Base-by-base conservation (phyloP, 2,113 vertebrate species). In the Lampris megalopsis region DNA sequence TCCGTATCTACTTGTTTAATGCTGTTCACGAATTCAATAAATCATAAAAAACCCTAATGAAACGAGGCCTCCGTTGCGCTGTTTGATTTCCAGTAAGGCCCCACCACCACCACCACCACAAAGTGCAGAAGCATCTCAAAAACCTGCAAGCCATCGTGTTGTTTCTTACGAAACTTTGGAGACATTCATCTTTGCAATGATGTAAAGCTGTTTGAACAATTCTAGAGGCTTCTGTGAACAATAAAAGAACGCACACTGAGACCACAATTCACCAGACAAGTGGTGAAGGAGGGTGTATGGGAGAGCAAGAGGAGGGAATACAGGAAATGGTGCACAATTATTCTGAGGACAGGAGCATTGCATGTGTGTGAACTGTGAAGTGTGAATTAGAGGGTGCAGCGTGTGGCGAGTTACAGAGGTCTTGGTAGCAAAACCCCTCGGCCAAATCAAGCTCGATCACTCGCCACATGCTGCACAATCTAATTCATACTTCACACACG, bases 241-340 rank as follows among this genome's bases (percentile, higher is more conserved):
- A 4, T 66, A 69, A 72, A 36, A 50, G 59, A 52, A 67, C n/a
- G 67, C 68, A 73, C 70, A 71, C 69, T 38, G 75, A 62, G 77
- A 82, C 68, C 41, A 7, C 73, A 63, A 82, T 68, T 78, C 57
- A 81, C 58, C 42, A 56, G 75, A 80, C 71, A 5, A 35, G 24
- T 56, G 58, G 80, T 36, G 60, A 64, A 45, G 67, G 68, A 36
- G 56, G 60, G 77, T 63, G 50, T 53, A 24, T 24, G 24, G 24
- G 67, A 60, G 57, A 76, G 69, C 6, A 1, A 54, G 67, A 50
- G 47, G 74, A 41, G 40, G 70, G 54, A 75, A 72, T 3, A 45
- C 54, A 69, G 69, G 75, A 59, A 77, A 86, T 74, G 62, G 58
- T 49, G 63, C 74, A 77, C 50, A 62, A 60, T 72, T 66, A 73